phyloP scores from a whole-genome alignment of 2,113 vertebrate species.

The Oreotrochilus melanogaster region DNA sequence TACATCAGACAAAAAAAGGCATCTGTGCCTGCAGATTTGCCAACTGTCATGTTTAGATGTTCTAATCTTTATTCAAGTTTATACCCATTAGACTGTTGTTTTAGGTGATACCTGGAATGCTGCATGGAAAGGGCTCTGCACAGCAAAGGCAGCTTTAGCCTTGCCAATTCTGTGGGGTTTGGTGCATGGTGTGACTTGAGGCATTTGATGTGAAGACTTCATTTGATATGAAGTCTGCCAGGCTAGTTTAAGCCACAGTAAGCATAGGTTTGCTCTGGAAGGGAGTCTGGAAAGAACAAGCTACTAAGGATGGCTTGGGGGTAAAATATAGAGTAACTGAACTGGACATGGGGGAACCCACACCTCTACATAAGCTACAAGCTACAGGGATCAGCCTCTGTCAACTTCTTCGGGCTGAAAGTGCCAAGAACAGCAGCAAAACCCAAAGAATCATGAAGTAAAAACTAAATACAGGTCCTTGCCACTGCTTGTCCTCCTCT shows the following conservation, averaged over 20 bases:
- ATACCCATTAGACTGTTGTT: background rate
- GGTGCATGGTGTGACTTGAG: background rate
- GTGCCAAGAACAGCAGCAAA: background rate
- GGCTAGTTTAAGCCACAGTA: background rate
- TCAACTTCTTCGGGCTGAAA: background rate
- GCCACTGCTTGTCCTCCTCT: background rate
- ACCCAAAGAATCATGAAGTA: background rate
- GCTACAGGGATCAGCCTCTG: background rate
- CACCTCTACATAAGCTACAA: background rate
- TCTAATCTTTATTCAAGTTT: background rate
- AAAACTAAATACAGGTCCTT: background rate
- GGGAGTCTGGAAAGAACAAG: background rate
- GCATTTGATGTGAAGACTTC: background rate
- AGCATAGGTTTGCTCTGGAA: background rate
- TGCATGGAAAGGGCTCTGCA: background rate
- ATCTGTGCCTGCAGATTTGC: background rate
- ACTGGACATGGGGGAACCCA: background rate
- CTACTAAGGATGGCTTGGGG: background rate
- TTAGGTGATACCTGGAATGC: background rate
- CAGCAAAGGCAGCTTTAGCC: background rate
- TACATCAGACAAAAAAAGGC: background rate
- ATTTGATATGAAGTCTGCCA: background rate
- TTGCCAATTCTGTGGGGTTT: background rate
- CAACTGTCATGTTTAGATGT: background rate
- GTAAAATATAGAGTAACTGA: background rate